Base-by-base conservation (phyloP, 2,888 invertebrate species). In the Cosmia pyralina region DNA sequence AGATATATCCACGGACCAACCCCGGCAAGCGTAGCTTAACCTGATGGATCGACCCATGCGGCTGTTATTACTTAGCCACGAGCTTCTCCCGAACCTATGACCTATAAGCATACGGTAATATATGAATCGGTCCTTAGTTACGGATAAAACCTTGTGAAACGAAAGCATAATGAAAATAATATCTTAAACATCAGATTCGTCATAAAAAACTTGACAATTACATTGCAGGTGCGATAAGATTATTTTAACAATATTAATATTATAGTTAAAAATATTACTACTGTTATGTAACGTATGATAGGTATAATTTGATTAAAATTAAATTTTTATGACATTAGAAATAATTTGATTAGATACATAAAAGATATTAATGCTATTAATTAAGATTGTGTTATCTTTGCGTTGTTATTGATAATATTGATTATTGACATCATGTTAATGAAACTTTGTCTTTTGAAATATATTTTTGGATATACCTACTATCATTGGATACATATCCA, bases 261-360 rank as follows among this genome's bases (percentile, higher is more conserved):
- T 60, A 70, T 28, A 66, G 17, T 78, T 69, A 17, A 65, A 70
- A 70, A 60, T 65, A 66, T 62, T 60, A 66, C 59, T 46, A 41
- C 34, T 13, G 38, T 79, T 78, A 64, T 67, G 58, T 59, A 77
- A 85, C 41, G 4, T 11, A 52, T 44, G 81, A 85, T 85, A 77
- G 72, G 34, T 53, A 55, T 71, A 72, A 77, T 71, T 81, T 74
- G 79, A 81, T 85, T 84, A 76, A 65, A 34, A 72, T 77, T 62
- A 50, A 72, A 28, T 75, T 71, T 79, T 79, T 67, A 75, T 85
- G 69, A 75, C 70, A 75, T 72, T 86, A 81, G 72, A 65, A 75
- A 68, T 59, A 60, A 75, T 80, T n/a, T 80, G 89, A 92, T 92
- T 92, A 92, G 90, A 90, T 91, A 92, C 90, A 92, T n/a, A n/a